Conservation (phyloP, 2,113 vertebrate genomes). For the Azemiops feae region DNA sequence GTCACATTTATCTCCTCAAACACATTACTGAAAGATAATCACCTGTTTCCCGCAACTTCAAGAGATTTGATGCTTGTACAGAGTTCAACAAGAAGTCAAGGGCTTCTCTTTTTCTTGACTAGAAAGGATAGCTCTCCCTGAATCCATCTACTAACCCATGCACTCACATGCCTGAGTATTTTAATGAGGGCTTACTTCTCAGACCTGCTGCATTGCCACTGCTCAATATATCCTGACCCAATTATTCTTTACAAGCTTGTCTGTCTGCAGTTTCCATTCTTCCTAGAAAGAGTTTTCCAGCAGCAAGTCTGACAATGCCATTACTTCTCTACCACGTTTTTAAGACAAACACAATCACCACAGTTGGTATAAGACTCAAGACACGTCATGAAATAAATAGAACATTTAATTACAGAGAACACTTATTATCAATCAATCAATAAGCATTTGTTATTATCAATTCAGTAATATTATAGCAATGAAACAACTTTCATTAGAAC, state of each 20-base stretch:
- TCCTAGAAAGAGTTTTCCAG: background rate
- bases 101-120: background rate
- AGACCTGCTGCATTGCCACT: background rate
- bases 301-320: background rate
- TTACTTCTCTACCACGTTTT: background rate
- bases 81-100: background rate
- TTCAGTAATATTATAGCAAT: background rate
- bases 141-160: background rate
- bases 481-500: slow-evolving; percentile 20
- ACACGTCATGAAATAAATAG: background rate
- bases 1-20: background rate
- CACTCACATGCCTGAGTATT: background rate
- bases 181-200: background rate
- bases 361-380: background rate
- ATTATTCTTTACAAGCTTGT: background rate
- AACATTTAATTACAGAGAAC: background rate
- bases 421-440: background rate
- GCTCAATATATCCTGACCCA: background rate
- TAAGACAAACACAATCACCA: background rate
- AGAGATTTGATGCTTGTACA: background rate
- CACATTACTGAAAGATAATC: background rate
- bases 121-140: background rate
- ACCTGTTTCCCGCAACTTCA: background rate
- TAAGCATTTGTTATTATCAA: background rate
- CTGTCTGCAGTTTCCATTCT: background rate